Conservation (phyloP, 2,797 vertebrate species). For the Tadarida brasiliensis region DNA sequence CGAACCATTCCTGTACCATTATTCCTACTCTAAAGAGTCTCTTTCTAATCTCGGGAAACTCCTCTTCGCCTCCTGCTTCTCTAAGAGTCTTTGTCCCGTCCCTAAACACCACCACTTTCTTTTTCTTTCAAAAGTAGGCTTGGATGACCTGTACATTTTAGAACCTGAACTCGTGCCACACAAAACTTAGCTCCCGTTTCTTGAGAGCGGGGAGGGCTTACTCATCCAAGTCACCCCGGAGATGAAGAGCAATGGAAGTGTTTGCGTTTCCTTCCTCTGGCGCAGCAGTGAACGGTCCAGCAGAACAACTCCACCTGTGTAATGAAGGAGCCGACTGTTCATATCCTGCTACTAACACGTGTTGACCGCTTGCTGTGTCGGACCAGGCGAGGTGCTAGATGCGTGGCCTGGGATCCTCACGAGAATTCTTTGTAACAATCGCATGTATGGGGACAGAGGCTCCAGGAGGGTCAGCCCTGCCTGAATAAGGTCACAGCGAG, state of each 20-base stretch:
- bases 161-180: not conserved
- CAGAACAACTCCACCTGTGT: not conserved
- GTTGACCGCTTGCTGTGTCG: not conserved
- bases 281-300: not conserved
- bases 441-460: not conserved
- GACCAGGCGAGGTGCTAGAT: not conserved
- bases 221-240: not conserved
- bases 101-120: not conserved
- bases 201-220: not conserved
- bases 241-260: not conserved
- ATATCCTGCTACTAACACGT: not conserved
- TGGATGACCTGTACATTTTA: slow-evolving; percentile 6
- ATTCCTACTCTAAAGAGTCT: not conserved
- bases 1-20: not conserved
- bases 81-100: not conserved
- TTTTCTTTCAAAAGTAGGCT: slow-evolving; percentile 1
- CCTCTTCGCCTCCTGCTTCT: not conserved
- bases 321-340: not conserved
- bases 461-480: not conserved
- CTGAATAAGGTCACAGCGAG: not conserved
- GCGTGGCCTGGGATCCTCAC: not conserved
- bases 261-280: not conserved
- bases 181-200: not conserved
- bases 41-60: not conserved
- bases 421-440: not conserved